These are phyloP conservation scores for Petrolisthes manimaculis DNA, from an alignment of 2,888 invertebrate genomes.

Conservation along the genomic window DNA sequence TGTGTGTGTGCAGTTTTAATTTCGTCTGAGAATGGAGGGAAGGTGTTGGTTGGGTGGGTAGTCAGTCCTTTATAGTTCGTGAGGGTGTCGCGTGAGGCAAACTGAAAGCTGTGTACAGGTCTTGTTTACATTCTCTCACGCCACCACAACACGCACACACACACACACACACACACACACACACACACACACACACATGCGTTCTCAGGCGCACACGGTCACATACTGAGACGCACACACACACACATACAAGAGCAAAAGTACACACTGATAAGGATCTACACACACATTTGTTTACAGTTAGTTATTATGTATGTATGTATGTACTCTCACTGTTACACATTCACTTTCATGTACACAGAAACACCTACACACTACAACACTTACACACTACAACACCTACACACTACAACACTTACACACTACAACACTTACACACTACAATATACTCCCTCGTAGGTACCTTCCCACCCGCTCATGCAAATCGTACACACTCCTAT, in stretches of 20 bases:
- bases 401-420: too few relatives aligned
- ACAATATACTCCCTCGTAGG: too few relatives aligned
- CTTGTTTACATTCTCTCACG: not conserved
- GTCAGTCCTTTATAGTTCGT: too few relatives aligned
- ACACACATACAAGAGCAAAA: not conserved
- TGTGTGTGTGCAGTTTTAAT: not conserved
- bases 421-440: too few relatives aligned
- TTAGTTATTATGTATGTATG: not conserved
- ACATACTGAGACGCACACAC: not conserved
- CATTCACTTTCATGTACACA: too few relatives aligned
- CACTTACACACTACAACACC: too few relatives aligned
- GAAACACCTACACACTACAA: too few relatives aligned
- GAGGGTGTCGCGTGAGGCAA: too few relatives aligned
- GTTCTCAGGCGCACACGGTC: not conserved
- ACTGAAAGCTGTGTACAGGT: too few relatives aligned
- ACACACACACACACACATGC: not conserved
- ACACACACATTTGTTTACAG: not conserved
- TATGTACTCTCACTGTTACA: not conserved
- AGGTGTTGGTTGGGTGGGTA: not conserved
- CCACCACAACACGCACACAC: constrained; percentile 10
- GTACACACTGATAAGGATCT: not conserved
- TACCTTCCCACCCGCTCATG: too few relatives aligned
- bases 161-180: constrained; percentile 14
- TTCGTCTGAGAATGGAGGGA: not conserved
- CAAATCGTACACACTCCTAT: too few relatives aligned